A percentile compares a stretch with the other conserved stretches of the same genome.
These are phyloP conservation scores for Himalopsyche anomala DNA, from an alignment of 2,888 invertebrate species.

Conservation along the genomic window DNA sequence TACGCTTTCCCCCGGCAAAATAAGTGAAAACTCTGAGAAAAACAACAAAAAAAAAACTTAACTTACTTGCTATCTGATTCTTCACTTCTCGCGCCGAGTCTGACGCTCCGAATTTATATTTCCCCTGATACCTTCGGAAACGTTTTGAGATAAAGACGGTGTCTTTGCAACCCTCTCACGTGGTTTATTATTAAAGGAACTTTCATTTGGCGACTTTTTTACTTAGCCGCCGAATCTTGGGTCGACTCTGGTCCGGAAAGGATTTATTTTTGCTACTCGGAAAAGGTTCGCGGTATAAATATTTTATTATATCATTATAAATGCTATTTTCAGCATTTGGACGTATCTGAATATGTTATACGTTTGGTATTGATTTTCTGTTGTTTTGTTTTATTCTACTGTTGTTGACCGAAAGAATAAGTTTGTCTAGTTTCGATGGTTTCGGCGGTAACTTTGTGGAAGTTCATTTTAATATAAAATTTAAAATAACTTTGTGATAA, in stretches of 20 bases:
- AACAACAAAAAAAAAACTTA: constrained; percentile 31
- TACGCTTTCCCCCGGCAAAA: background rate
- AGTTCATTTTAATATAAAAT: too few relatives aligned
- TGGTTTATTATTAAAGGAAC: constrained; percentile 28
- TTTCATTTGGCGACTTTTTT: constrained; percentile 34
- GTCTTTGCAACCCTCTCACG: constrained; percentile 37
- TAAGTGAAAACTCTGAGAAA: constrained; percentile 43
- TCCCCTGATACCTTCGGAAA: constrained; percentile 52
- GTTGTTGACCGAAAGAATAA: background rate
- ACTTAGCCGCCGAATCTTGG: constrained; percentile 5
- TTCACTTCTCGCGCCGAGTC: constrained; percentile 9
- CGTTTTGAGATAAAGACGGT: constrained; percentile 44
- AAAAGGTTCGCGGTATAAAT: constrained; percentile 8
- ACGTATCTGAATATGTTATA: constrained; percentile 12
- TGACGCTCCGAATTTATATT: constrained; percentile 55
- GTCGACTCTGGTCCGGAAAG: constrained; percentile 14
- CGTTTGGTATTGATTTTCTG: background rate
- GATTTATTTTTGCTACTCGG: background rate
- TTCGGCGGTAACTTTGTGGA: too few relatives aligned
- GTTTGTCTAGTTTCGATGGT: too few relatives aligned
- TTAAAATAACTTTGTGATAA: too few relatives aligned
- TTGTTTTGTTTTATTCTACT: background rate
- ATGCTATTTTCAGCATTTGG: background rate
- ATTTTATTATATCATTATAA: constrained; percentile 13
- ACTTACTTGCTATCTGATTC: constrained; percentile 35